Evolutionary conservation across 2,797 vertebrate species (phyloP).

Genomic region (Mico argentatus): DNA sequence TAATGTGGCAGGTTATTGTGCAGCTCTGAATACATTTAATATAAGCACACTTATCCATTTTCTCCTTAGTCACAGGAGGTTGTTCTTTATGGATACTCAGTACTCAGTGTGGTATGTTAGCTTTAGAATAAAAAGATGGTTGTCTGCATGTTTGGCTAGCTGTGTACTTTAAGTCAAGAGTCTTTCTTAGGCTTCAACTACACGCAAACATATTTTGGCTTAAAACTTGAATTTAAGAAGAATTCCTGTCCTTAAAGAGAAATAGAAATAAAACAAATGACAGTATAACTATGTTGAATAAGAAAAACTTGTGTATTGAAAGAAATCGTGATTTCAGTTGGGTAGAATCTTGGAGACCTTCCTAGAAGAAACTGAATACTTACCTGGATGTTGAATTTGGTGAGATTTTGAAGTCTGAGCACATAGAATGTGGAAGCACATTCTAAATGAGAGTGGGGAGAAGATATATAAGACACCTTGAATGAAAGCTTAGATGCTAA

Average conservation of each 20-base stretch:
- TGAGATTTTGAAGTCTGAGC: not conserved
- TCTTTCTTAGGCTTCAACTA: constrained; percentile 22
- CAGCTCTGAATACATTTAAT: not conserved
- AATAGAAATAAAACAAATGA: constrained; percentile 29
- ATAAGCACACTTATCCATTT: constrained; percentile 18
- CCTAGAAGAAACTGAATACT: not conserved
- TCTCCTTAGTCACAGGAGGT: not conserved
- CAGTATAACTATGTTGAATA: not conserved
- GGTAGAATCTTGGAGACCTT: not conserved
- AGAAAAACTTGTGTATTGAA: not conserved
- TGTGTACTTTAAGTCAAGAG: not conserved
- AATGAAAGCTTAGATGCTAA: not conserved
- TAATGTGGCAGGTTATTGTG: constrained; percentile 10
- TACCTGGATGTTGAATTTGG: constrained; percentile 1
- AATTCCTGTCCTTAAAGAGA: not conserved
- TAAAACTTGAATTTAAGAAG: constrained; percentile 40
- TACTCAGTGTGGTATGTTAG: not conserved
- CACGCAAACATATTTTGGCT: not conserved
- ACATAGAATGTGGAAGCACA: not conserved
- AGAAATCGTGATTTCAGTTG: not conserved
- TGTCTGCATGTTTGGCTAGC: not conserved
- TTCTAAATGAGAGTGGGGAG: not conserved
- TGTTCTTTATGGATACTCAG: not conserved
- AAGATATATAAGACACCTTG: not conserved
- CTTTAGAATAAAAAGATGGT: constrained; percentile 9